Conservation (phyloP, 2,888 invertebrate genomes). For the Agrotis clavis region DNA sequence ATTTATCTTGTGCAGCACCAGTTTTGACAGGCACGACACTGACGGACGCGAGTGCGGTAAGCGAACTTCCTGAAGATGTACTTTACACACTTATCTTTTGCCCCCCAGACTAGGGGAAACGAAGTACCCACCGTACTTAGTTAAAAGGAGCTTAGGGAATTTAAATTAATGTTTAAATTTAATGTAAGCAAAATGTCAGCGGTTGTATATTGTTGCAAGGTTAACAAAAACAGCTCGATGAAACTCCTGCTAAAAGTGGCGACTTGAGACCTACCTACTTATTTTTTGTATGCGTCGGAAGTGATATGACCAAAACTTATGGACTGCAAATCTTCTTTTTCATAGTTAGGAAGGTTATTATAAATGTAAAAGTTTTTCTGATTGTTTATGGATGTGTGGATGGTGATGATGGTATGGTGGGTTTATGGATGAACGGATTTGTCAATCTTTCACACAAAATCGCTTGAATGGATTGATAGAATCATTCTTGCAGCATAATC, state of each 20-base stretch:
- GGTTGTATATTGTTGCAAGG: background rate
- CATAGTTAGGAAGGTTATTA: too few species aligned
- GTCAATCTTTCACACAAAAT: too few species aligned
- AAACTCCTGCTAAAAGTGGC: background rate
- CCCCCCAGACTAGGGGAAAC: constrained; percentile 16
- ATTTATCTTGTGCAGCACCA: constrained; percentile 61
- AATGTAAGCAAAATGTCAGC: background rate
- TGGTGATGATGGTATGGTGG: too few species aligned
- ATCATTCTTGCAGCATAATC: too few species aligned
- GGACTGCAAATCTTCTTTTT: too few species aligned
- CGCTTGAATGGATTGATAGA: too few species aligned
- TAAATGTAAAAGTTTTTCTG: too few species aligned
- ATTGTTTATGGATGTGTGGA: too few species aligned
- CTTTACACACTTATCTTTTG: constrained; percentile 52
- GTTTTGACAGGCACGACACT: constrained; percentile 67
- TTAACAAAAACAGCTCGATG: background rate
- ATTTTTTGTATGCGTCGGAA: too few species aligned
- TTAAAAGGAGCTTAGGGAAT: constrained; percentile 12
- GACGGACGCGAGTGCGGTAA: constrained; percentile 60
- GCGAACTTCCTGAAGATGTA: constrained; percentile 55
- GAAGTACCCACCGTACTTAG: constrained; percentile 5
- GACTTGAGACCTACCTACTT: too few species aligned
- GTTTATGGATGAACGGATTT: too few species aligned
- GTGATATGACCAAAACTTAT: too few species aligned
- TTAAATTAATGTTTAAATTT: constrained; percentile 3